Conservation (phyloP, 1,140 invertebrate genomes). For the Heterodera schachtii region DNA sequence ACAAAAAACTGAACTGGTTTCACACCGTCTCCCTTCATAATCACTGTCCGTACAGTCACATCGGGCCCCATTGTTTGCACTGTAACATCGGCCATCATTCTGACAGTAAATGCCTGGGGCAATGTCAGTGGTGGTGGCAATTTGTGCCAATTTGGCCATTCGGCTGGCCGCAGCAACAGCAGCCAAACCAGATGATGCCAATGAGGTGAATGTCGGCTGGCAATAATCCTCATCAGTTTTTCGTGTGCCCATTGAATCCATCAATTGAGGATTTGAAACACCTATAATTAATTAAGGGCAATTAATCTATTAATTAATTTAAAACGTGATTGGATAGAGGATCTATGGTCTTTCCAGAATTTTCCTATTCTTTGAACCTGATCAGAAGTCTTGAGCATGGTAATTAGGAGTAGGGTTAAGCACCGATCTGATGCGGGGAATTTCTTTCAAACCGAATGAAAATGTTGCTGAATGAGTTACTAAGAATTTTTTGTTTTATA, state of each 20-base stretch:
- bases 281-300: slow-evolving; percentile 34
- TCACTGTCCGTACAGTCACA: slow-evolving; percentile 88
- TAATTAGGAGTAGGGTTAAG: too few relatives aligned
- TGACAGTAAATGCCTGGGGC: slow-evolving; percentile 69
- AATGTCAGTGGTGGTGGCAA: background rate
- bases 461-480: too few relatives aligned
- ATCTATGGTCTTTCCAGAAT: too few relatives aligned
- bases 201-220: slow-evolving; percentile 17
- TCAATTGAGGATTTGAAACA: slow-evolving; percentile 58
- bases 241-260: slow-evolving; percentile 56
- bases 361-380: too few relatives aligned
- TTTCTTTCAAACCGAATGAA: too few relatives aligned
- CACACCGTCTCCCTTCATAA: slow-evolving; percentile 78
- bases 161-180: slow-evolving; percentile 15
- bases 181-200: slow-evolving; percentile 1
- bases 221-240: slow-evolving; percentile 65
- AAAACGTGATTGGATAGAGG: too few relatives aligned
- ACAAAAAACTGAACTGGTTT: slow-evolving; percentile 77
- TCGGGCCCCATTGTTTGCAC: slow-evolving; percentile 84
- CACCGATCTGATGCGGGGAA: too few relatives aligned
- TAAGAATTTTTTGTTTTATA: too few relatives aligned
- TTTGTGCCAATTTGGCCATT: slow-evolving; percentile 10
- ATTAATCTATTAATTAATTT: too few relatives aligned
- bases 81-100: slow-evolving; percentile 89
- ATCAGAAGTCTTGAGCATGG: too few relatives aligned